Percentiles rank a stretch among this genome's conserved stretches.
Conservation (phyloP, 2,113 vertebrate species). For the Theristicus caerulescens region DNA sequence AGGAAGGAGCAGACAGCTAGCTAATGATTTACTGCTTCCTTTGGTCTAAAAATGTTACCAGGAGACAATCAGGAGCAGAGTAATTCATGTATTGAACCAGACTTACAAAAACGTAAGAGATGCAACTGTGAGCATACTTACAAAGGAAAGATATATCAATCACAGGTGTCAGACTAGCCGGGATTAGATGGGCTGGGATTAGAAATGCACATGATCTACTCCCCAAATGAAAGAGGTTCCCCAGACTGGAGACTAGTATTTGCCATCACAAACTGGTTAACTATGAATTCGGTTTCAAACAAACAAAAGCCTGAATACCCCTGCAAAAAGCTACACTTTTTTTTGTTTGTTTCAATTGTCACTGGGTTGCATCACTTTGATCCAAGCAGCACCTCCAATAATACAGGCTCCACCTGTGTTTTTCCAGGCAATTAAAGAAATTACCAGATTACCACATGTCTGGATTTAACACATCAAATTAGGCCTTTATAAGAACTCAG, state of each 20-base stretch:
- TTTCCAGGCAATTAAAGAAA: conserved; percentile 40
- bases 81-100: not conserved
- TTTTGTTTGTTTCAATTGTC: not conserved
- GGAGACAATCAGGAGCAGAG: not conserved
- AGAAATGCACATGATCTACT: not conserved
- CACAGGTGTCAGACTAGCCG: not conserved
- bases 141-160: not conserved
- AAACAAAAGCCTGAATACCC: not conserved
- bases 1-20: not conserved
- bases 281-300: conserved; percentile 38
- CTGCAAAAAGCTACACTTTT: not conserved
- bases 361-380: conserved; percentile 36
- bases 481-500: not conserved
- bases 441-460: conserved; percentile 28
- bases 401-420: conserved; percentile 13
- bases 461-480: conserved; percentile 45
- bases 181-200: not conserved
- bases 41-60: not conserved
- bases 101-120: not conserved
- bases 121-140: not conserved
- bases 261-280: not conserved
- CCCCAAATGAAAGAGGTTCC: not conserved
- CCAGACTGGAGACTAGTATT: not conserved
- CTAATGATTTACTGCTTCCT: not conserved
- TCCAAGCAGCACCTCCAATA: not conserved